phyloP scores from a whole-genome alignment of 2,797 vertebrate species.

The Loris lydekkerianus region DNA sequence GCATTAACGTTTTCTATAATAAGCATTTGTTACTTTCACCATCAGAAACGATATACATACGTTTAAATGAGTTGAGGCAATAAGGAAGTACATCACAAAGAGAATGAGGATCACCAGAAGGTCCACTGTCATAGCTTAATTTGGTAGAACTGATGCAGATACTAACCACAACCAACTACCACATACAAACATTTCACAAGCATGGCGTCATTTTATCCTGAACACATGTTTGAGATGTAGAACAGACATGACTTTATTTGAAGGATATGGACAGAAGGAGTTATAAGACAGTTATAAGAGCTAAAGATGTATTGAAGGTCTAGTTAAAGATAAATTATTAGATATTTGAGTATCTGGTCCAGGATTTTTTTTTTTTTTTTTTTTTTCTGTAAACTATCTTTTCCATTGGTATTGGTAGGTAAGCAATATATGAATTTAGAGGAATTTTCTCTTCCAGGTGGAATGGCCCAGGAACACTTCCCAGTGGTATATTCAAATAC shows the following conservation, averaged over 20 bases:
- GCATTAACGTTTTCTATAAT: conserved; percentile 39
- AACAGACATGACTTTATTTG: background rate
- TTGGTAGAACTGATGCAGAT: background rate
- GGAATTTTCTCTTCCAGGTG: background rate
- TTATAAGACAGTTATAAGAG: background rate
- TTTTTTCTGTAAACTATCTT: background rate
- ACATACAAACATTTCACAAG: background rate
- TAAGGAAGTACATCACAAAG: background rate
- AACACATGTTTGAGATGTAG: background rate
- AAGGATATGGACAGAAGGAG: background rate
- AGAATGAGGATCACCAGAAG: background rate
- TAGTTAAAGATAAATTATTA: background rate
- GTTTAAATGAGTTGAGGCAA: background rate
- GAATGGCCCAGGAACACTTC: background rate
- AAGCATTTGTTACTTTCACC: background rate
- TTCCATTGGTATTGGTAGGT: background rate
- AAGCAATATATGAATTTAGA: conserved; percentile 5
- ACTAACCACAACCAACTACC: background rate
- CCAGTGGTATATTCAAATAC: background rate
- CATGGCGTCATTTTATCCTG: background rate
- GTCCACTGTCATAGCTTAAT: background rate
- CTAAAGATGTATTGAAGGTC: background rate
- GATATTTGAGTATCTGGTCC: background rate
- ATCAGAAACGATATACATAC: background rate
- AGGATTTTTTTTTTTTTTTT: background rate